These are phyloP conservation scores for Blastobasis lacticolella DNA, from an alignment of 2,888 invertebrate species.

Conservation along the genomic window DNA sequence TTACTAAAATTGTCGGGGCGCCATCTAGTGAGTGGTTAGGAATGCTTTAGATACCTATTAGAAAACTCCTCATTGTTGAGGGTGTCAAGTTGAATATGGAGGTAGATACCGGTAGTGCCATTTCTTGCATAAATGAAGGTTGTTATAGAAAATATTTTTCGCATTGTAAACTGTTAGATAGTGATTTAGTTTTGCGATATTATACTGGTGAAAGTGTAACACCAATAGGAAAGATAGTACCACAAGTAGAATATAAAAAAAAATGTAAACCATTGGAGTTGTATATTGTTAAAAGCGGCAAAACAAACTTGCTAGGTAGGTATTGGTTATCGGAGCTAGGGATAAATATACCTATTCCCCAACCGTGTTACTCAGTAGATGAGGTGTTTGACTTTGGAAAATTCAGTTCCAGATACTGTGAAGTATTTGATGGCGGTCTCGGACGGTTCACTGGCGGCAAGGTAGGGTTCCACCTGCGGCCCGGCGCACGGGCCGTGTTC, in stretches of 20 bases:
- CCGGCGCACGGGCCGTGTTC: conserved; percentile 7
- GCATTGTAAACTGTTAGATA: neutral
- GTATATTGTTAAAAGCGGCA: conserved; percentile 10
- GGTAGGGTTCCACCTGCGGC: neutral
- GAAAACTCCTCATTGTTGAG: too few relatives aligned
- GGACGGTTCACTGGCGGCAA: conserved; percentile 3
- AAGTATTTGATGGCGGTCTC: conserved; percentile 1
- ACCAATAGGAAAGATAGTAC: conserved; percentile 8
- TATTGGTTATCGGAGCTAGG: conserved; percentile 12
- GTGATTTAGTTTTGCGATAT: conserved; percentile 7
- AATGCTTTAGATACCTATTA: too few relatives aligned
- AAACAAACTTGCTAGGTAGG: conserved; percentile 9
- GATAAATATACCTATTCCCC: conserved; percentile 1
- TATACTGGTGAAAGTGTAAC: conserved; percentile 7
- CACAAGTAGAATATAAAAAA: conserved; percentile 3
- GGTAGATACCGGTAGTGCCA: conserved; percentile 8
- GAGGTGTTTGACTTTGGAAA: neutral
- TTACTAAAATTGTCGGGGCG: too few relatives aligned
- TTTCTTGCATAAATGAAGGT: conserved; percentile 6
- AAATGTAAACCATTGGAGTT: conserved; percentile 6
- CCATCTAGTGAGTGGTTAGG: too few relatives aligned
- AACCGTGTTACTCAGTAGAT: neutral
- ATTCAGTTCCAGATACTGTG: conserved; percentile 2
- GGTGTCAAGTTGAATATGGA: conserved; percentile 6
- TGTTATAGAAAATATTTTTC: conserved; percentile 2